Conservation (phyloP, 2,888 invertebrate genomes). For the Macrosiphum euphorbiae region DNA sequence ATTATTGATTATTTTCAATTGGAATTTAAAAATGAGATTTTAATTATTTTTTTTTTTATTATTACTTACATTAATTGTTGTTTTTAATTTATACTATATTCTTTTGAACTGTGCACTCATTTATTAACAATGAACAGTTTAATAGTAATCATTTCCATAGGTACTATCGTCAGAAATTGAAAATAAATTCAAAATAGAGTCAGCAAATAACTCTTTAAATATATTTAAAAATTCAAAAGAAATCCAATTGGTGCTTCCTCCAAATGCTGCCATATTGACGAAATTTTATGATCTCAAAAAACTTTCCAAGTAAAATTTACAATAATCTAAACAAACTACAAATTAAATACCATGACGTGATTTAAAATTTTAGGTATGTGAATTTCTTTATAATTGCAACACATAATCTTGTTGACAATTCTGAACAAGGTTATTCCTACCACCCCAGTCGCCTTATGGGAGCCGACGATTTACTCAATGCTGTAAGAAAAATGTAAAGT, state of each 20-base stretch:
- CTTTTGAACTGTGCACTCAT: neutral
- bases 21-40: neutral
- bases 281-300: slow-evolving; percentile 80
- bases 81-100: neutral
- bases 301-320: slow-evolving; percentile 73
- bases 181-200: neutral
- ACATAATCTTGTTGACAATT: slow-evolving; percentile 77
- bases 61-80: neutral
- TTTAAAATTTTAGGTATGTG: slow-evolving; percentile 71
- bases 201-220: slow-evolving; percentile 31
- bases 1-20: neutral
- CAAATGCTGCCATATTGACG: slow-evolving; percentile 77
- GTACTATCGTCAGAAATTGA: slow-evolving; percentile 47
- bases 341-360: neutral
- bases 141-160: neutral
- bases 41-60: neutral
- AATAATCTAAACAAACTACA: neutral
- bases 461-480: slow-evolving; percentile 82
- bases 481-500: slow-evolving; percentile 72
- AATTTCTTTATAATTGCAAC: slow-evolving; percentile 80
- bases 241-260: slow-evolving; percentile 72
- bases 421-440: slow-evolving; percentile 76
- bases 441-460: slow-evolving; percentile 83
- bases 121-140: neutral
- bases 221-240: slow-evolving; percentile 39